Base-by-base conservation (phyloP, 1,140 invertebrate species). In the Panulirus ornatus region DNA sequence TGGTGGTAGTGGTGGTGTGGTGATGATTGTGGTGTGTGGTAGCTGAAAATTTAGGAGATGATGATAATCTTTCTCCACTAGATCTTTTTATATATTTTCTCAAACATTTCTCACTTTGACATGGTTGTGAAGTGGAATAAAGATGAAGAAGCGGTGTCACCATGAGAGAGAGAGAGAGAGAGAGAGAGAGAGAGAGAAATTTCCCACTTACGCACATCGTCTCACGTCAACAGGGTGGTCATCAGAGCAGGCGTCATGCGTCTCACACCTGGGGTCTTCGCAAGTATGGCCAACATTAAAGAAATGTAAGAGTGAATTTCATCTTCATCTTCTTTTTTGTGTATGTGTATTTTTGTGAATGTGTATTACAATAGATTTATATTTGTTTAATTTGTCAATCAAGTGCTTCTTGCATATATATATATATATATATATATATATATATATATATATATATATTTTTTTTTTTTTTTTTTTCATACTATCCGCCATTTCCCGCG, bases 161-260 rank as follows among this genome's bases (percentile, higher is more conserved):
- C 40, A 22, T 40, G 73, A 76, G 73, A 76, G 73, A 76, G 73
- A 76, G 73, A 76, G 73, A 76, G 73, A 76, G 73, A 76, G 73
- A 76, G 73, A 76, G 73, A 76, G 73, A 76, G 73, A 76, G 36
- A 76, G 73, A 40, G 36, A 76, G 70, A 73, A 30, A 73, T 38
- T 71, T 34, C 1, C 40, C 3, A 11, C 71, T 75, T n/a, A n/a
- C n/a, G n/a, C 16, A 42, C 40, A 36, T 47, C 38, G 36, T 30
- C 1, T 36, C 22, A 38, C 54, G 19, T 5, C 76, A 8, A 3
- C 81, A 84, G 81, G 9, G 81, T 84, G 58, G 81, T 84, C 34
- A 84, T 84, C 58, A 40, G 63, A 58, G 81, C 81, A 11, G 81
- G 81, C 1, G 81, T 84, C 2, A 34, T 30, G 14, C 16, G 19